These are phyloP conservation scores for Sminthurides aquaticus DNA, from an alignment of 2,888 invertebrate genomes.

Conservation along the genomic window DNA sequence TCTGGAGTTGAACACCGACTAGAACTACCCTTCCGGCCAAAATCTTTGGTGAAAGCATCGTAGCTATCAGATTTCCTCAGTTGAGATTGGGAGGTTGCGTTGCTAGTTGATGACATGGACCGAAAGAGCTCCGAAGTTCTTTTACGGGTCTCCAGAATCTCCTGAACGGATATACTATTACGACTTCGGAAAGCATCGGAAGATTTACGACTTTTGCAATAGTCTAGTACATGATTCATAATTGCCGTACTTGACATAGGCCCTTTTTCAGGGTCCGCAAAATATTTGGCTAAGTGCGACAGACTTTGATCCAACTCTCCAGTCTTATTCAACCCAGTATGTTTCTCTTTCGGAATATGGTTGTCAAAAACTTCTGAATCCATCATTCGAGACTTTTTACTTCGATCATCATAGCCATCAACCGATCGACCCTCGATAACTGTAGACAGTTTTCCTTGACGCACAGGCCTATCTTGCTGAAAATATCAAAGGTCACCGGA, in stretches of 20 bases:
- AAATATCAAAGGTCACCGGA: too few relatives aligned
- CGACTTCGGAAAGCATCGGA: background rate
- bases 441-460: background rate
- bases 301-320: background rate
- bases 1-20: conserved; percentile 19
- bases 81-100: background rate
- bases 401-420: background rate
- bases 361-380: background rate
- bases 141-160: conserved; percentile 3
- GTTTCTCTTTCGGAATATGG: background rate
- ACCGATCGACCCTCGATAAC: background rate
- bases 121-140: background rate
- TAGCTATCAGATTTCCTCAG: background rate
- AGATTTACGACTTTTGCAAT: conserved; percentile 1
- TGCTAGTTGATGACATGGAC: background rate
- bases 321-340: too few relatives aligned
- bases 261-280: conserved; percentile 11
- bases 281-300: background rate
- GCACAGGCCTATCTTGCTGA: background rate
- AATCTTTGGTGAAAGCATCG: background rate
- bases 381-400: background rate
- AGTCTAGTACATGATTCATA: conserved; percentile 13
- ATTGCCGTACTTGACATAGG: conserved; percentile 14
- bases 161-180: background rate
- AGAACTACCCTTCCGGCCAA: background rate